Evolutionary conservation across 2,797 vertebrate species (phyloP), one percentile per base, ranked within the genome.

Genomic region (Echiichthys vipera): DNA sequence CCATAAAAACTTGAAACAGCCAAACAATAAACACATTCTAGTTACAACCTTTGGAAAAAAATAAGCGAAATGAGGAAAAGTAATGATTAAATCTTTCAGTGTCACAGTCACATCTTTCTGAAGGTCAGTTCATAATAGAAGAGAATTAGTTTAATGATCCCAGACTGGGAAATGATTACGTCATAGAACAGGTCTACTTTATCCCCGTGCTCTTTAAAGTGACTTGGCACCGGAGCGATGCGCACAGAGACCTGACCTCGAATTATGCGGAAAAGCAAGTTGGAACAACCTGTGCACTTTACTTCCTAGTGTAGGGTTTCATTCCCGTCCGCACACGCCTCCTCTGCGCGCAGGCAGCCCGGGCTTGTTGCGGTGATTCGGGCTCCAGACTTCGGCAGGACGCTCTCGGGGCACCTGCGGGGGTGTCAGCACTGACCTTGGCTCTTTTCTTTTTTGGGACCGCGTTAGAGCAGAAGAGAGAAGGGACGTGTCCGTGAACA

Each of bases 241-340:
- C 1, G 49, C 45, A 37, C 0, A 4, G 10, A 7, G 17, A 42
- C 20, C 47, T 20, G 18, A 66, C 25, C 24, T 20, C 10, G 2
- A 75, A 55, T 65, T 81, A 91, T 87, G 88, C 90, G 89, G 90
- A 93, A 93, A 89, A 88, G 81, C 91, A 79, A 74, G 89, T 91
- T 53, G 11, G 49, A 81, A 92, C 90, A 89, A 54, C 62, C 61
- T 37, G 80, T 40, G n/a, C 61, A 4, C 13, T 78, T 80, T 62
- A 93, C 93, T 94, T 94, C 93, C 92, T 91, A 66, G 54, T 90
- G 77, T 34, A 3, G 8, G 4, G 20, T 42, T 68, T 62, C 65
- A 30, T 62, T 63, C 55, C 39, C 24, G 46, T 37, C 17, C 62
- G 30, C 68, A 73, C 74, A 58, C 82, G 47, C 62, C 43, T 25